These are phyloP conservation scores for Tarsius wallacei DNA, from an alignment of 2,797 vertebrate genomes.

Conservation along the genomic window DNA sequence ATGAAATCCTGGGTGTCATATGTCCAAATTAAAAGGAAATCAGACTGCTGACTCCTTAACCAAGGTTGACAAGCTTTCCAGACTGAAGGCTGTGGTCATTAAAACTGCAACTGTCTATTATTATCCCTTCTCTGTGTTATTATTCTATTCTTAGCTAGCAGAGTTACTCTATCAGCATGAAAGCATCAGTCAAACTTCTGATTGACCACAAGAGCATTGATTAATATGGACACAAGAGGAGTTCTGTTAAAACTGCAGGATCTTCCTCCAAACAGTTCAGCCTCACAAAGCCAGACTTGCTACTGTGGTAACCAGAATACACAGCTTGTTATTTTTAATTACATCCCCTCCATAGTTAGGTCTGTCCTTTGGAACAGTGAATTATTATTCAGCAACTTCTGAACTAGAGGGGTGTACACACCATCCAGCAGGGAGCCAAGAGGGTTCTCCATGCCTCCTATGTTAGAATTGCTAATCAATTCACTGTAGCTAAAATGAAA, in stretches of 20 bases:
- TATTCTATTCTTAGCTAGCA: conserved; percentile 49
- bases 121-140: background rate
- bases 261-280: conserved; percentile 17
- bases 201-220: conserved; percentile 48
- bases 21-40: conserved; percentile 84
- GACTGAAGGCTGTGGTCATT: accelerated
- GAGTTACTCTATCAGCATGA: conserved; percentile 58
- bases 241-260: conserved; percentile 66
- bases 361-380: conserved; percentile 37
- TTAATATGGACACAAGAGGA: conserved; percentile 52
- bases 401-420: background rate
- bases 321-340: conserved; percentile 45
- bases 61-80: conserved; percentile 44
- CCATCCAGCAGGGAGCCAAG: background rate
- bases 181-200: conserved; percentile 63
- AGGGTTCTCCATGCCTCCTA: background rate
- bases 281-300: conserved; percentile 53
- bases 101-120: background rate
- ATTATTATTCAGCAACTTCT: conserved; percentile 5
- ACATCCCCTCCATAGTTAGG: background rate
- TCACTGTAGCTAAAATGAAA: conserved; percentile 63
- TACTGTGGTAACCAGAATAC: background rate
- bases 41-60: conserved; percentile 48
- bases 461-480: conserved; percentile 52
- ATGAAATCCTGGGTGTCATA: conserved; percentile 78